These are phyloP conservation scores for Phlogophora meticulosa DNA, from an alignment of 2,888 invertebrate species.

Conservation along the genomic window DNA sequence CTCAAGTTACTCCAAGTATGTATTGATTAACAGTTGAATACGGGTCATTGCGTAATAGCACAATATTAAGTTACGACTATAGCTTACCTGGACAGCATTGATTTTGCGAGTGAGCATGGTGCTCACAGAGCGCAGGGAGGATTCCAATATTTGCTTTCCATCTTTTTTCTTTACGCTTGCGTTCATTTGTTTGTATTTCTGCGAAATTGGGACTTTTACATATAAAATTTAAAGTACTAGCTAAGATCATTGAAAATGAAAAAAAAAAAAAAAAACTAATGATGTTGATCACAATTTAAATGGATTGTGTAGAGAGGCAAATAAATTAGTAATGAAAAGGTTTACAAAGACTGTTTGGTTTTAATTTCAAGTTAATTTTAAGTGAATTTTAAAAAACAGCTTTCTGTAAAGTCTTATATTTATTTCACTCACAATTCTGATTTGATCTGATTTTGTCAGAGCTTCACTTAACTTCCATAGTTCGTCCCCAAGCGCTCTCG, in stretches of 20 bases:
- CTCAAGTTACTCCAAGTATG: too few species aligned
- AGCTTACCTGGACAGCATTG: conserved; percentile 95
- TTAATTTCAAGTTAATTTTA: not conserved
- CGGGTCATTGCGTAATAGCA: conserved; percentile 13
- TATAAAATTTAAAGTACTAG: conserved; percentile 11
- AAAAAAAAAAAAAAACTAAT: not conserved
- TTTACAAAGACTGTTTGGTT: too few species aligned
- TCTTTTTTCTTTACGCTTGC: conserved; percentile 95
- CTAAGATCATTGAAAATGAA: not conserved
- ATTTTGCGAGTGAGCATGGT: conserved; percentile 97
- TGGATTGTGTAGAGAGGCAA: too few species aligned
- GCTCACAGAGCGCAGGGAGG: conserved; percentile 95
- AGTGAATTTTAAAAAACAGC: too few species aligned
- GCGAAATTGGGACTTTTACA: conserved; percentile 65
- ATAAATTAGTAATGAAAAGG: too few species aligned
- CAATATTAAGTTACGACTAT: conserved; percentile 29
- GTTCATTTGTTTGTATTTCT: conserved; percentile 95
- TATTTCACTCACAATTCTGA: conserved; percentile 92
- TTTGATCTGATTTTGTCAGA: conserved; percentile 94
- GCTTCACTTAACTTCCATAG: conserved; percentile 94
- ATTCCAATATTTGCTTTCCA: conserved; percentile 94
- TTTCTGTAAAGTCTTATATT: too few species aligned
- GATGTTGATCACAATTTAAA: too few species aligned
- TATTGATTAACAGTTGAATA: too few species aligned
- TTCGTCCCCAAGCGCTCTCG: conserved; percentile 94